These are phyloP conservation scores for Pelobates cultripes DNA, from an alignment of 2,797 vertebrate species.

Conservation along the genomic window DNA sequence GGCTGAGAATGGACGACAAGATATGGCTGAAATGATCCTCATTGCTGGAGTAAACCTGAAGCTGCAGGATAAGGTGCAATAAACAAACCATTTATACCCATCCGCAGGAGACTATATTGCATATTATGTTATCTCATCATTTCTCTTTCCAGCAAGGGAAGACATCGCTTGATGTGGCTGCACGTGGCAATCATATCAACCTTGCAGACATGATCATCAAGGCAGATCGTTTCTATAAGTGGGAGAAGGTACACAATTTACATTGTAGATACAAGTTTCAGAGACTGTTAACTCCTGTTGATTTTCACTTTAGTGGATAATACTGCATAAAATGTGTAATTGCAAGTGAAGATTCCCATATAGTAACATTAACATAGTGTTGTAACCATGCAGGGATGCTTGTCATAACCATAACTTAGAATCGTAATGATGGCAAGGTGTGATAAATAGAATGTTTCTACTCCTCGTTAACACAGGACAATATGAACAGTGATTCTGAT, in stretches of 20 bases:
- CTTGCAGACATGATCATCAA: constrained; percentile 93
- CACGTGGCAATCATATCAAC: constrained; percentile 82
- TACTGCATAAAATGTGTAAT: too few relatives aligned
- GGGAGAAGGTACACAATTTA: constrained; percentile 77
- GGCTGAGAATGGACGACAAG: constrained; percentile 80
- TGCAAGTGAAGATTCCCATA: too few relatives aligned
- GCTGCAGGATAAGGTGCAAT: constrained; percentile 82
- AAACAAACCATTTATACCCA: not conserved
- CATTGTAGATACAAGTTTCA: too few relatives aligned
- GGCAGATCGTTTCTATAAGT: constrained; percentile 87
- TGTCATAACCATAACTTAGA: too few relatives aligned
- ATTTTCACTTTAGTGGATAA: too few relatives aligned
- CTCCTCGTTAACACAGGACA: constrained; percentile 68
- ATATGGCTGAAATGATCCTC: constrained; percentile 85
- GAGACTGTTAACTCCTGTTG: too few relatives aligned
- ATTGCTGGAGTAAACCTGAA: constrained; percentile 81
- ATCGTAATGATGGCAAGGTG: too few relatives aligned
- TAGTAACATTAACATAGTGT: too few relatives aligned
- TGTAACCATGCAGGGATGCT: too few relatives aligned
- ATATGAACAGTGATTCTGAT: constrained; percentile 63
- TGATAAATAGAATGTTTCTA: not conserved
- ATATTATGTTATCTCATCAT: constrained; percentile 1
- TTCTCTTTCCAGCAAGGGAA: constrained; percentile 82
- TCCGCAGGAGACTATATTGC: not conserved
- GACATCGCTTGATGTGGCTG: constrained; percentile 84